Evolutionary conservation across 2,888 invertebrate species (phyloP).

Genomic region (Cosmia pyralina): DNA sequence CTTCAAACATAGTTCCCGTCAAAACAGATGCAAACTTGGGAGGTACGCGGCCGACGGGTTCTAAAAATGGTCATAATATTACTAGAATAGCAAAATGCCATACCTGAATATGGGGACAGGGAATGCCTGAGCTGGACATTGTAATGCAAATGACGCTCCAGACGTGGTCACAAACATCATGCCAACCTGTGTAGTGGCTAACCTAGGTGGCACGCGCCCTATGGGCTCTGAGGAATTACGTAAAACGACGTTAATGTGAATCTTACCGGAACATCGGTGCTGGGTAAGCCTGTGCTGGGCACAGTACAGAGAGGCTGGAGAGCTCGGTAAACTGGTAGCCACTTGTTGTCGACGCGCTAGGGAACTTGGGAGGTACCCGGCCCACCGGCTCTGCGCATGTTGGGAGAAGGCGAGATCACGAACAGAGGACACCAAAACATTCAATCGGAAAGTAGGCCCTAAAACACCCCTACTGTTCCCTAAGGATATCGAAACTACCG

Average conservation of each 20-base stretch:
- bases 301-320: slow-evolving; percentile 90
- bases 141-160: slow-evolving; percentile 89
- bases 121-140: slow-evolving; percentile 93
- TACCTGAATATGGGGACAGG: slow-evolving; percentile 88
- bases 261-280: slow-evolving; percentile 93
- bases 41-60: slow-evolving; percentile 85
- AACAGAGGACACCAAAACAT: slow-evolving; percentile 71
- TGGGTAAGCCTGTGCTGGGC: slow-evolving; percentile 93
- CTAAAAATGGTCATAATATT: slow-evolving; percentile 74
- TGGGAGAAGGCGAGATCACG: slow-evolving; percentile 88
- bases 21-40: slow-evolving; percentile 90
- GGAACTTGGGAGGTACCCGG: slow-evolving; percentile 92
- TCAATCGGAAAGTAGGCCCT: slow-evolving; percentile 65
- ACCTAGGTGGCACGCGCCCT: slow-evolving; percentile 86
- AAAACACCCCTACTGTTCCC: slow-evolving; percentile 73
- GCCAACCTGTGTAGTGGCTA: slow-evolving; percentile 85
- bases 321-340: slow-evolving; percentile 90
- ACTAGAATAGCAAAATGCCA: slow-evolving; percentile 70
- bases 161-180: slow-evolving; percentile 91
- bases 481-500: slow-evolving; percentile 65
- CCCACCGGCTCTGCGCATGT: slow-evolving; percentile 92
- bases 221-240: slow-evolving; percentile 84
- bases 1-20: slow-evolving; percentile 90
- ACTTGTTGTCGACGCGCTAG: slow-evolving; percentile 91
- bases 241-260: slow-evolving; percentile 76